Evolutionary conservation across 2,888 invertebrate species (phyloP).

Genomic region (Arctia plantaginis): DNA sequence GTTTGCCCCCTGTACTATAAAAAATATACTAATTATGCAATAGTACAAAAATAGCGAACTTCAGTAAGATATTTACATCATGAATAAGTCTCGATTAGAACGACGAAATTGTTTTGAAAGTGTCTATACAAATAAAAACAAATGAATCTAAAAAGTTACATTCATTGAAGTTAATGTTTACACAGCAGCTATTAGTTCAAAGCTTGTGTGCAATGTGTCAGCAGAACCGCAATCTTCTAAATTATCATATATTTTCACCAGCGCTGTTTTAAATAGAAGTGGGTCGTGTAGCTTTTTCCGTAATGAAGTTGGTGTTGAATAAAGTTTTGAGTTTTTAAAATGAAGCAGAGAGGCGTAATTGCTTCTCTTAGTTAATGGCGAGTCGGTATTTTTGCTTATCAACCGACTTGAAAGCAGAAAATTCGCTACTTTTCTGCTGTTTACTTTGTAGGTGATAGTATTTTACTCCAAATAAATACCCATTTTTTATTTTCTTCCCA

Average conservation of each 20-base stretch:
- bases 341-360: conserved; percentile 3
- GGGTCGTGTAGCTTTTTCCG: conserved; percentile 9
- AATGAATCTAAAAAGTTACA: not conserved
- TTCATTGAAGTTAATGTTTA: not conserved
- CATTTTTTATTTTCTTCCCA: not conserved
- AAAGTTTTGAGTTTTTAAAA: conserved; percentile 6
- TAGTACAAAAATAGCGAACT: no score
- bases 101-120: no score
- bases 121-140: not conserved
- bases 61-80: no score
- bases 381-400: not conserved
- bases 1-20: no score
- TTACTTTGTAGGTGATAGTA: not conserved
- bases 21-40: no score
- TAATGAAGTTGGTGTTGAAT: conserved; percentile 14
- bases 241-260: not conserved
- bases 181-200: not conserved
- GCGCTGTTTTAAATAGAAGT: conserved; percentile 16
- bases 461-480: not conserved
- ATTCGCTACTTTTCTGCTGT: not conserved
- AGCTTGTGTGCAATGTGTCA: not conserved
- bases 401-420: not conserved
- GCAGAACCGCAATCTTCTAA: conserved; percentile 1
- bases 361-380: conserved; percentile 3
- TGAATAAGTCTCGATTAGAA: no score